Evolutionary conservation across 2,888 invertebrate species (phyloP).

Genomic region (Sminthurinus aureus): DNA sequence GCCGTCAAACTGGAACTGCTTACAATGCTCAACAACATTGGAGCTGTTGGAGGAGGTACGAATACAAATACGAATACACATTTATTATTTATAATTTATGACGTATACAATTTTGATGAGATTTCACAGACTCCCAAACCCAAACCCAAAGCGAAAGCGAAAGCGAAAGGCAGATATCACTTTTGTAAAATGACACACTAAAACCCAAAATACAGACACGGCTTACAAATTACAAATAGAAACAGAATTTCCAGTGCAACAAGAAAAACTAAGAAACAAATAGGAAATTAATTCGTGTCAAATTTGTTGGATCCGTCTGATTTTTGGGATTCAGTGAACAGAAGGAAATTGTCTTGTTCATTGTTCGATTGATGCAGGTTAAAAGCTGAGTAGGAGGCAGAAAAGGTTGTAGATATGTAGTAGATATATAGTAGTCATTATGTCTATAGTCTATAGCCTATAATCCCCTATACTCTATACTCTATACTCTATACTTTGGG

Average conservation of each 20-base stretch:
- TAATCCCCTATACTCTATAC: too few relatives aligned
- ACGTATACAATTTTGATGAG: slow-evolving; percentile 6
- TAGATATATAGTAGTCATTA: neutral
- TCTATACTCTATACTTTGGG: too few relatives aligned
- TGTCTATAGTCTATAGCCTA: too few relatives aligned
- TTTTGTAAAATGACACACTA: neutral
- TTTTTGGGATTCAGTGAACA: too few relatives aligned
- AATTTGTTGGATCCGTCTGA: slow-evolving; percentile 22
- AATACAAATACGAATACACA: neutral
- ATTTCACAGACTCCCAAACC: neutral
- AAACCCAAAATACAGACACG: neutral
- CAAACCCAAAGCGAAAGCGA: neutral
- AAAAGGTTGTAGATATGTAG: slow-evolving; percentile 9
- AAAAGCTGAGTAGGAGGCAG: slow-evolving; percentile 1
- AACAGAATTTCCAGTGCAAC: neutral
- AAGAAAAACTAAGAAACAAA: neutral
- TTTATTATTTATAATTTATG: slow-evolving; percentile 23
- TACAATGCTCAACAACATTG: slow-evolving; percentile 60
- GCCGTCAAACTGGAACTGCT: slow-evolving; percentile 59
- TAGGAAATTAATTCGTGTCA: neutral
- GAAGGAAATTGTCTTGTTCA: too few relatives aligned
- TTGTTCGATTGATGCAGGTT: too few relatives aligned
- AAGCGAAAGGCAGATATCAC: too few relatives aligned
- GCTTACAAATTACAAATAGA: neutral
- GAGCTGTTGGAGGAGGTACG: slow-evolving; percentile 57